phyloP scores from a whole-genome alignment of 2,888 invertebrate genomes.

The Linyphia triangularis region DNA sequence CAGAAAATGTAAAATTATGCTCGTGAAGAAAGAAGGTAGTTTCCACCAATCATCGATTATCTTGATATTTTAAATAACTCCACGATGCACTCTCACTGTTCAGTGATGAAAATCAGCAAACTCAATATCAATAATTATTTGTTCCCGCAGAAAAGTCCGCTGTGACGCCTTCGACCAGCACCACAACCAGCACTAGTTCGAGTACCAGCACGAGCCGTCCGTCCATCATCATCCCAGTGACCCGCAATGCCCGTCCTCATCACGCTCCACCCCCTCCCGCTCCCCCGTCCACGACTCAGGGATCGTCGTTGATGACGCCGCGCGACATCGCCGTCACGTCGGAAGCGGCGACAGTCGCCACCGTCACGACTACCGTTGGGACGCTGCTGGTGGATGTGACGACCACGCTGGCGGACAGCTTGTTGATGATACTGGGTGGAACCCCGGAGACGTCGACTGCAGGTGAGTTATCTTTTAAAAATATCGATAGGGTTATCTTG shows the following conservation, averaged over 20 bases:
- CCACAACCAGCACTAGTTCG: slow-evolving; percentile 67
- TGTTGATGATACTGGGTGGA: slow-evolving; percentile 61
- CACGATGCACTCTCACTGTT: no score
- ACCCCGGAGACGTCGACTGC: slow-evolving; percentile 68
- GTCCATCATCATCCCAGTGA: slow-evolving; percentile 74
- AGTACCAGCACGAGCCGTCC: slow-evolving; percentile 72
- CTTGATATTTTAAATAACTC: no score
- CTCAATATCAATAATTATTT: neutral
- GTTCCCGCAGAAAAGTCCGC: slow-evolving; percentile 59
- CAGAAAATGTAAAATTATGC: no score
- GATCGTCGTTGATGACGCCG: neutral
- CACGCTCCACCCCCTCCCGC: slow-evolving; percentile 35
- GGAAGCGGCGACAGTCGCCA: neutral
- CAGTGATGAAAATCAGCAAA: neutral
- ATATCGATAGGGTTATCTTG: no score
- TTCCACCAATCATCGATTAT: no score
- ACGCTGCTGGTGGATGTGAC: slow-evolving; percentile 41
- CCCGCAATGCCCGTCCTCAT: slow-evolving; percentile 63
- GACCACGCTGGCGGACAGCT: slow-evolving; percentile 62
- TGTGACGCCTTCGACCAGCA: slow-evolving; percentile 54
- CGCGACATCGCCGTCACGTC: slow-evolving; percentile 26
- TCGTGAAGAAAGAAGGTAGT: no score
- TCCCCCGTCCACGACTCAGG: slow-evolving; percentile 36
- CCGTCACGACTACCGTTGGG: slow-evolving; percentile 14
- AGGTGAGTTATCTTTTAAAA: slow-evolving; percentile 17